Base-by-base conservation (phyloP, 2,113 vertebrate genomes). In the Malurus alboscapulatus region DNA sequence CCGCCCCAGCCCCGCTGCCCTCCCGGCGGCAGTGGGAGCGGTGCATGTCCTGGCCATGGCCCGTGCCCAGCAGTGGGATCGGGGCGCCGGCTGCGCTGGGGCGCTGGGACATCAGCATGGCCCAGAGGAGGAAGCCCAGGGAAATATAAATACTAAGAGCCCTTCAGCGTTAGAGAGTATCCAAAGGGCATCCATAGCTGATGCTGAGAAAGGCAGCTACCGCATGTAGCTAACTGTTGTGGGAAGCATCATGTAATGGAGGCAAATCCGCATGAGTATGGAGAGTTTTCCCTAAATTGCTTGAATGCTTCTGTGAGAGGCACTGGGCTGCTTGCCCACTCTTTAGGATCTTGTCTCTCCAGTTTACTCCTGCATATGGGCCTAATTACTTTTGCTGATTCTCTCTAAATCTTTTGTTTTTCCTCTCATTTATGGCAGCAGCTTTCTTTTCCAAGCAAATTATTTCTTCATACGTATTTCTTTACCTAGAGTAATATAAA, bases 261-360 rank as follows among this genome's bases (percentile, higher is more conserved):
- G 20, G 15, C 40, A 51, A 47, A 47, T 36, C 29, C 3, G 10
- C 17, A 3, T 1, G 21, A 30, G 19, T 25, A 9, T 0, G 3
- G 13, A n/a, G 24, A 8, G 10, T 16, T 77, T 50, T 66, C 55
- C 8, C 16, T 27, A 26, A 73, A 44, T 18, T 62, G 15, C 11
- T 1, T 17, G n/a, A 69, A 34, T 40, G 45, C 15, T 11, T 72
- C 40, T 50, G 0, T 47, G 45, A 8, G 34, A 58, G 30, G 44
- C 45, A 17, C 45, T 44, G 5, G 29, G 10, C 40, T 24, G 29
- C 12, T 2, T 29, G 44, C 51, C 34, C 30, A 2, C 38, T 58
- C 30, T 25, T 53, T 61, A 15, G 15, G 29, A 25, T 71, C 16
- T 80, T 69, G 25, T 21, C 24, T 24, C 12, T 51, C 29, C 44